A percentile compares a stretch with the other conserved stretches of the same genome.
Conservation (phyloP, 2,113 vertebrate genomes). For the Pseudopipra pipra region DNA sequence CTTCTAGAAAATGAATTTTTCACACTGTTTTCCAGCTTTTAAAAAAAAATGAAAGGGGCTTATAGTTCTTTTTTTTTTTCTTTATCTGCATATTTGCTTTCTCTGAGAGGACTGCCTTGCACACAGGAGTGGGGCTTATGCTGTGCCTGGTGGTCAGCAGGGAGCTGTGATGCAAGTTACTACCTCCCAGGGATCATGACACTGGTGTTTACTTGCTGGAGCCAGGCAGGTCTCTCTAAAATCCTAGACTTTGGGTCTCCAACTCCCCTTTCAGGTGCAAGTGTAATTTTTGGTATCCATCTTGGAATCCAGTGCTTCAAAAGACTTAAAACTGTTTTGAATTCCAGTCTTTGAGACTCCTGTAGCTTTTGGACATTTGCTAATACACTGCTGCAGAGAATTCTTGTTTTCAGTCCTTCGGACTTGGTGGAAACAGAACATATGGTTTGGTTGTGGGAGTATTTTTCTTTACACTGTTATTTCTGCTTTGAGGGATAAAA, state of each 20-base stretch:
- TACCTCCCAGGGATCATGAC: neutral
- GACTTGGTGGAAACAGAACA: neutral
- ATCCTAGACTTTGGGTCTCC: neutral
- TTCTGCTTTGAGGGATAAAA: neutral
- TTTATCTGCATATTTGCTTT: neutral
- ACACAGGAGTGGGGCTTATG: neutral
- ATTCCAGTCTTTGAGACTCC: neutral
- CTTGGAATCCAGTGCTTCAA: neutral
- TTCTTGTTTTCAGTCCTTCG: neutral
- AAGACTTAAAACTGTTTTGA: neutral
- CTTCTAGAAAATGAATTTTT: constrained; percentile 6
- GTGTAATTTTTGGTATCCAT: neutral
- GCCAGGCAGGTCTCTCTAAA: neutral
- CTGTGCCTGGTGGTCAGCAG: neutral
- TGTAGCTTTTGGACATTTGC: neutral
- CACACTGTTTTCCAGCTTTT: neutral
- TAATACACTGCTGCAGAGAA: neutral
- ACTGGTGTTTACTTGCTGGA: neutral
- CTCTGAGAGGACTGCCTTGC: neutral
- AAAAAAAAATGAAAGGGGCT: neutral
- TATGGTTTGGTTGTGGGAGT: neutral
- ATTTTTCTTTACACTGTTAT: neutral
- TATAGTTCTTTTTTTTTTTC: neutral
- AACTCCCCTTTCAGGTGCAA: neutral
- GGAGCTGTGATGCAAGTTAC: neutral